phyloP scores from a whole-genome alignment of 2,888 invertebrate species.

The Leptura quadrifasciata region DNA sequence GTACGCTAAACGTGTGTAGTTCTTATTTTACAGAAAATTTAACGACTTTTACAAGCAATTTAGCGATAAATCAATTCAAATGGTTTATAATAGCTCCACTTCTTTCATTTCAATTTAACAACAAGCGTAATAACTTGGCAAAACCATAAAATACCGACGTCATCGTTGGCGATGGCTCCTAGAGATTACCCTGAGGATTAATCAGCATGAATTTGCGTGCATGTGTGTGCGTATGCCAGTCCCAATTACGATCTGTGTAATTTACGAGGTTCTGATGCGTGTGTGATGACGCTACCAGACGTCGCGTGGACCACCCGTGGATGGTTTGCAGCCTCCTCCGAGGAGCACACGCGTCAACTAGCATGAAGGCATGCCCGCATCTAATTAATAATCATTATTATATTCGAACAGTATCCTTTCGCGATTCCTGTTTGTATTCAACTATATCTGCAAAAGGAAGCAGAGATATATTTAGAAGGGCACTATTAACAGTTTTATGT shows the following conservation, averaged over 20 bases:
- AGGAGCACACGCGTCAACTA: slow-evolving; percentile 23
- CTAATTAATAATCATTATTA: slow-evolving; percentile 9
- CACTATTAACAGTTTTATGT: too few species aligned
- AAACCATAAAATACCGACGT: not conserved
- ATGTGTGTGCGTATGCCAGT: slow-evolving; percentile 37
- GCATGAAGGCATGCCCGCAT: slow-evolving; percentile 9
- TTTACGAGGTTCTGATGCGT: slow-evolving; percentile 52
- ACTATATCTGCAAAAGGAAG: not conserved
- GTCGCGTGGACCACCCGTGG: slow-evolving; percentile 54
- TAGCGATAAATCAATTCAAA: not conserved
- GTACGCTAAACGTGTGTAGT: too few species aligned
- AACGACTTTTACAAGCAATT: not conserved
- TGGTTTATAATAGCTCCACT: not conserved
- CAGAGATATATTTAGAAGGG: not conserved
- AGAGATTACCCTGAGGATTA: slow-evolving; percentile 3
- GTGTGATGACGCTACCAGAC: slow-evolving; percentile 52
- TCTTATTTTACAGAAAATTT: too few species aligned
- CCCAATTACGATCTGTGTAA: slow-evolving; percentile 44
- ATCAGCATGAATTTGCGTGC: slow-evolving; percentile 35
- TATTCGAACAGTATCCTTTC: not conserved
- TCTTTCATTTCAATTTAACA: not conserved
- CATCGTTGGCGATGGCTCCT: not conserved
- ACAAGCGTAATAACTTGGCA: not conserved
- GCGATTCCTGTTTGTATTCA: not conserved
- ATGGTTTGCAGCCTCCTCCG: slow-evolving; percentile 29